Evolutionary conservation across 2,888 invertebrate genomes (phyloP).

Genomic region (Heliconius cydno): DNA sequence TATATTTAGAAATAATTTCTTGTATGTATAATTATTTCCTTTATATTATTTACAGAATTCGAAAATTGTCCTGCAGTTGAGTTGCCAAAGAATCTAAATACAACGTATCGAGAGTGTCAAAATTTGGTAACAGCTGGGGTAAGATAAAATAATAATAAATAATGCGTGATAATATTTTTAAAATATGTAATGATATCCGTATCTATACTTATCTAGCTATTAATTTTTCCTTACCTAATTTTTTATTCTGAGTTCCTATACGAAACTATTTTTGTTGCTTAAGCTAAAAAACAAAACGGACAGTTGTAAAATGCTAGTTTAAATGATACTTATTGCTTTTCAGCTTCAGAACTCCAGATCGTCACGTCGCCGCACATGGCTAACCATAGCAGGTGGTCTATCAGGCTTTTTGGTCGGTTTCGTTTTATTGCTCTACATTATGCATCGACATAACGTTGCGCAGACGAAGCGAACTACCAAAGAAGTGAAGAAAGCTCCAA

Average conservation of each 20-base stretch:
- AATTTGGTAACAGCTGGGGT: conserved; percentile 64
- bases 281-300: background rate
- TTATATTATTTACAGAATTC: conserved; percentile 65
- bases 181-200: background rate
- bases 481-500: conserved; percentile 61
- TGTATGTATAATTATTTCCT: background rate
- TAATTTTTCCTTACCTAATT: background rate
- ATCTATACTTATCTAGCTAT: background rate
- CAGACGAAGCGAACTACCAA: conserved; percentile 68
- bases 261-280: background rate
- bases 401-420: conserved; percentile 77
- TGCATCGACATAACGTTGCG: conserved; percentile 78
- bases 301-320: background rate
- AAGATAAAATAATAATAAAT: conserved; percentile 27
- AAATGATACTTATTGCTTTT: conserved; percentile 32
- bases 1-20: background rate
- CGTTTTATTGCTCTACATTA: conserved; percentile 73
- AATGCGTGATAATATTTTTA: background rate
- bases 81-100: conserved; percentile 58
- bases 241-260: background rate
- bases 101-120: conserved; percentile 66
- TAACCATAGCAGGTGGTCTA: conserved; percentile 74
- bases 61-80: conserved; percentile 62
- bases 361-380: conserved; percentile 73
- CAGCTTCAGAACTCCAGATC: conserved; percentile 65